Conservation (phyloP, 2,888 invertebrate genomes). For the Ectobius pallidus region DNA sequence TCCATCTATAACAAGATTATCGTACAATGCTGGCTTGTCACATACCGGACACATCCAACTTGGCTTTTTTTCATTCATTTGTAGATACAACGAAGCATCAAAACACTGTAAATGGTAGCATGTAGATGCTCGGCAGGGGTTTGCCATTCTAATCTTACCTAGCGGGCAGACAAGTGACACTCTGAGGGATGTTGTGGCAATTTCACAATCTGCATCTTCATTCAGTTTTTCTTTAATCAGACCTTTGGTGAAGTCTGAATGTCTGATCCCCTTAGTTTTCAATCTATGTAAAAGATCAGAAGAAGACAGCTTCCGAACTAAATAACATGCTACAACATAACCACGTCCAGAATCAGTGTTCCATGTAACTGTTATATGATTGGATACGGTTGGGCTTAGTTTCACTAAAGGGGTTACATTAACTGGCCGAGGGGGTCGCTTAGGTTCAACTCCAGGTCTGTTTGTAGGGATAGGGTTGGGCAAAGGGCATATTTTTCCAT, state of each 20-base stretch:
- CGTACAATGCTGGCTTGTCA: slow-evolving; percentile 88
- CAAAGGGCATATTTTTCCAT: not conserved
- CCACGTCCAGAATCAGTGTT: slow-evolving; percentile 38
- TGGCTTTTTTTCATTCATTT: slow-evolving; percentile 98
- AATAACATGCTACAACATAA: slow-evolving; percentile 83
- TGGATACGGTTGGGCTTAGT: slow-evolving; percentile 82
- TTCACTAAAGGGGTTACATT: slow-evolving; percentile 91
- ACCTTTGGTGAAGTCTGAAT: slow-evolving; percentile 88
- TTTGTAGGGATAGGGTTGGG: slow-evolving; percentile 97
- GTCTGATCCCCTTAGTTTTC: slow-evolving; percentile 84
- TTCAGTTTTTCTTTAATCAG: slow-evolving; percentile 90
- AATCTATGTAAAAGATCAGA: slow-evolving; percentile 80
- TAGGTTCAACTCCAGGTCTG: slow-evolving; percentile 95
- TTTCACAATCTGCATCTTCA: slow-evolving; percentile 93
- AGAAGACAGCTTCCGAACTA: slow-evolving; percentile 87
- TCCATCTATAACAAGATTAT: slow-evolving; percentile 92
- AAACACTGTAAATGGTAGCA: slow-evolving; percentile 98
- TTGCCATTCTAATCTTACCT: slow-evolving; percentile 88
- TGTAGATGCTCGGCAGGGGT: slow-evolving; percentile 88
- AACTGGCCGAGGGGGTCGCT: slow-evolving; percentile 93
- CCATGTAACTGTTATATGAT: slow-evolving; percentile 64
- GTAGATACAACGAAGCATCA: slow-evolving; percentile 91
- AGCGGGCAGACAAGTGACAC: slow-evolving; percentile 95
- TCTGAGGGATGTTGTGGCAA: slow-evolving; percentile 91
- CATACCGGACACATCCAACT: slow-evolving; percentile 99